Evolutionary conservation across 23 tunicate genomes (phyloP), one percentile per base, ranked within the genome.

Genomic region (Halocynthia aurantium): DNA sequence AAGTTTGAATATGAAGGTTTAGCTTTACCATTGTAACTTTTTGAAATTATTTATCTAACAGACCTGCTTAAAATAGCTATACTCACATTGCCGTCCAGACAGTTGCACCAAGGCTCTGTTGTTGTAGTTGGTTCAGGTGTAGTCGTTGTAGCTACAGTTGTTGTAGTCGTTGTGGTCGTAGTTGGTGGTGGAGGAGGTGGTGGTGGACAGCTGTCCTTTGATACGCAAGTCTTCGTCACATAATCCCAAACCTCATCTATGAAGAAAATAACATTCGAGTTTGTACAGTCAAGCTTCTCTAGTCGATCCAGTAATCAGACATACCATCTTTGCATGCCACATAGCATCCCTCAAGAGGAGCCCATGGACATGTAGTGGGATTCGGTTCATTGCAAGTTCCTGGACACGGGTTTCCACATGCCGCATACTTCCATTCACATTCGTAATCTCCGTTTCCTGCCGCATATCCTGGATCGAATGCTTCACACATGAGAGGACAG

Each of bases 401-500:
- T n/a, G 98, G 98, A 70, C 98, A 92, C 0, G 98, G 98, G 66
- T 92, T 86, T 10, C 98, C 98, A 55, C 98, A 92, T 6, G 98
- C 53, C 15, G 82, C 84, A 52, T 92, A 92, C 67, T 83, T 92
- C 92, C 91, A 92, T 52, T 84, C 85, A 64, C 98, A 92, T 53
- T 92, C 92, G 62, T 75, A 70, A 44, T 67, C 82, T 44, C 51
- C 69, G 7, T 74, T 81, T 22, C 70, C 50, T n/a, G 84, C 76
- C n/a, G 92, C 98, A 51, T 75, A 92, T 5, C 92, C 88, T 7
- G 98, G 98, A 73, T 92, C 86, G 84, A 72, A 86, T 8, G 89
- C 88, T 70, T 92, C 98, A 61, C 98, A 92, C 98, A 92, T 92
- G 75, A 92, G 66, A n/a, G 98, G 98, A 53, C 98, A 92, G 73